Evolutionary conservation across 1,140 invertebrate genomes (phyloP).

Genomic region (Lamellibrachia luymesi): DNA sequence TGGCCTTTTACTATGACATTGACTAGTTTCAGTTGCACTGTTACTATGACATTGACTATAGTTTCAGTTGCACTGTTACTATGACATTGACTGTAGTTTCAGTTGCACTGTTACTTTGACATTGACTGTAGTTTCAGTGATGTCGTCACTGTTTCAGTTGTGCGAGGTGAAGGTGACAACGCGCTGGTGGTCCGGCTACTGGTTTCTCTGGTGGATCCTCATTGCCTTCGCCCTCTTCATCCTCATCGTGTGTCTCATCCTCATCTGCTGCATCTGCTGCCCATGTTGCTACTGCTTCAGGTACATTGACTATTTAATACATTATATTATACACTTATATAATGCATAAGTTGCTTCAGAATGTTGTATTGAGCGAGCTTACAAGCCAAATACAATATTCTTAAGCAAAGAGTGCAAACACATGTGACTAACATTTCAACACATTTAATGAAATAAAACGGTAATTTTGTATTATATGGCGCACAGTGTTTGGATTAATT

Average conservation of each 20-base stretch:
- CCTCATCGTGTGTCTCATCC: not conserved
- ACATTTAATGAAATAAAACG: too few species aligned
- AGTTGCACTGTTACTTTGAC: not conserved
- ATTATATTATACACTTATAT: too few species aligned
- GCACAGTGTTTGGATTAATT: too few species aligned
- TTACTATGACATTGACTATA: not conserved
- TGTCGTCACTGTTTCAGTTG: not conserved
- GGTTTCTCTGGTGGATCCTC: slow-evolving; percentile 16
- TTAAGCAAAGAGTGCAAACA: too few species aligned
- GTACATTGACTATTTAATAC: too few species aligned
- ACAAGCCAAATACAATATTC: too few species aligned
- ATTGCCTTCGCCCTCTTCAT: slow-evolving; percentile 17
- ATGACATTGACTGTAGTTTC: not conserved
- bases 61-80: not conserved
- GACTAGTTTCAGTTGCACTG: not conserved
- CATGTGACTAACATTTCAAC: too few species aligned
- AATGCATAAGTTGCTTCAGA: too few species aligned
- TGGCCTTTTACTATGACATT: too few species aligned
- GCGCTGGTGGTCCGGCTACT: slow-evolving; percentile 17
- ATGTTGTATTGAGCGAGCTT: too few species aligned
- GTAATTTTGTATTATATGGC: too few species aligned
- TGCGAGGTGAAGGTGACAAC: slow-evolving; percentile 15
- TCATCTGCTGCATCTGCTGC: slow-evolving; percentile 13
- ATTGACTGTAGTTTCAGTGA: not conserved
- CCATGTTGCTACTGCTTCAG: not conserved